Evolutionary conservation across 2,888 invertebrate genomes (phyloP), one percentile per base, ranked within the genome.

Genomic region (Invenusta paracnida): DNA sequence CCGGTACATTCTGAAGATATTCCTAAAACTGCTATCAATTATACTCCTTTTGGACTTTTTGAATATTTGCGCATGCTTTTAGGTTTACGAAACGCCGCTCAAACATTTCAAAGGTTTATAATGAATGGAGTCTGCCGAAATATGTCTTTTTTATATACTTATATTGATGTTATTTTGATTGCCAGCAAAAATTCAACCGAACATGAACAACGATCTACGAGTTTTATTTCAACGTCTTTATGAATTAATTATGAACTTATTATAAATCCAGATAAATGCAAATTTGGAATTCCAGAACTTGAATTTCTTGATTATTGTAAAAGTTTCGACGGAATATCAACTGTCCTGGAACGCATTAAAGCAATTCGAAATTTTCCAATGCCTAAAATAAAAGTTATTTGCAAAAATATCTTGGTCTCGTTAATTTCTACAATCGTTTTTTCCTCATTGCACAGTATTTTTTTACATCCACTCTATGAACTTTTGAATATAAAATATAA

Each of bases 181-280:
- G 73, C 28, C 83, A 84, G 82, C 73, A 66, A 79, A 30, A 31
- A 30, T 28, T 5, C 13, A n/a, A 11, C 17, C 0, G 84, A 84
- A 28, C 84, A 84, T 84, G 29, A 79, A 5, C 5, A 82, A 27
- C 31, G 83, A n/a, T 82, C 29, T 84, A 23, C 83, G 81, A 23
- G 11, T 23, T 25, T 29, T 83, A 2, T 1, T 84, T 1, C 27
- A 83, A 79, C 2, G 82, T 5, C 84, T 84, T 83, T n/a, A 79
- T 29, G 23, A 84, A 5, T n/a, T n/a, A n/a, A n/a, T n/a, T 29
- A 84, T 67, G 84, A 83, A 25, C 73, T 84, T 11, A 29, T 67
- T 30, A 83, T 85, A 13, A 25, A 85, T 30, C 23, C 84, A 23
- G 30, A 86, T 88, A 91, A 30, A 67, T 30, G 0, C 25, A n/a